These are phyloP conservation scores for Cottoperca gobio DNA, from an alignment of 2,797 vertebrate genomes.

Conservation along the genomic window DNA sequence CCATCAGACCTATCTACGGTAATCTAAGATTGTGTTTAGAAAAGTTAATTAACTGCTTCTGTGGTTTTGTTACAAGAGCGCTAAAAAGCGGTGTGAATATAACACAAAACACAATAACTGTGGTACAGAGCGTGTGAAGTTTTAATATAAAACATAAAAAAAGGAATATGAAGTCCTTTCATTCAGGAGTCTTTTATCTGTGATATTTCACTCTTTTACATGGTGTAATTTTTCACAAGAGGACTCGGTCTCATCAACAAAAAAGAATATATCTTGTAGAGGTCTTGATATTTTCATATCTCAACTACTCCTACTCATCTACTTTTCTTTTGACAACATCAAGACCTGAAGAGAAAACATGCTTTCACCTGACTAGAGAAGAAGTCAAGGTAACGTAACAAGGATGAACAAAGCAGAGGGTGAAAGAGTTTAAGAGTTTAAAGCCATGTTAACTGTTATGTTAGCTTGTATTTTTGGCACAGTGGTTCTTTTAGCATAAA, in stretches of 20 bases:
- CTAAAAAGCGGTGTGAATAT: neutral
- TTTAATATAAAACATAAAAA: neutral
- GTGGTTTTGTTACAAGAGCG: neutral
- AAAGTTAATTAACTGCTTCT: conserved; percentile 9
- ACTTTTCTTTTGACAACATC: neutral
- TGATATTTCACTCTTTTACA: neutral
- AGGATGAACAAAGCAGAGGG: neutral
- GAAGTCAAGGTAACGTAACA: neutral
- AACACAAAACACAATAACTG: neutral
- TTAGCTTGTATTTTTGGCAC: neutral
- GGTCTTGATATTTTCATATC: neutral
- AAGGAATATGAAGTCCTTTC: neutral
- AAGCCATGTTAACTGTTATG: neutral
- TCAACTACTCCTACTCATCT: too few species aligned
- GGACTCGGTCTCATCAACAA: neutral
- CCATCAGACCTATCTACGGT: neutral
- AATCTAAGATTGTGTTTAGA: neutral
- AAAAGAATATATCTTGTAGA: neutral
- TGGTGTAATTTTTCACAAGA: neutral
- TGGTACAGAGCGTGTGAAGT: neutral
- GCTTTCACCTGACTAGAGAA: neutral
- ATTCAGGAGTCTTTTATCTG: neutral
- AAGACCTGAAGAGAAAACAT: neutral
- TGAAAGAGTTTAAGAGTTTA: neutral
- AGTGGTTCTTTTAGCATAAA: neutral